A percentile compares a stretch with the other conserved stretches of the same genome.
Evolutionary conservation across 2,113 vertebrate species (phyloP).

Genomic region (Brienomyrus brachyistius): DNA sequence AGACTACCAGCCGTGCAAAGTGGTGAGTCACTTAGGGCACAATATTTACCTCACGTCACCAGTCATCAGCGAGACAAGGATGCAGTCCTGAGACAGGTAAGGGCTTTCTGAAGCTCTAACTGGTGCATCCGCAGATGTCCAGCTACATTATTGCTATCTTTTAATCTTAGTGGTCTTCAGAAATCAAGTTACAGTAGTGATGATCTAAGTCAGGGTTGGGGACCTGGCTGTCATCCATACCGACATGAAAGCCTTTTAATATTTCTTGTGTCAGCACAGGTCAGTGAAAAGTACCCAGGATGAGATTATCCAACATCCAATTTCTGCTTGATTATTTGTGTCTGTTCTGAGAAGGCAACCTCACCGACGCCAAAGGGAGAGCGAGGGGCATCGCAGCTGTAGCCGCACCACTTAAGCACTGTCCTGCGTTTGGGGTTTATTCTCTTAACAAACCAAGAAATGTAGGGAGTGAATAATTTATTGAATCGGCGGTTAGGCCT

Average conservation of each 20-base stretch:
- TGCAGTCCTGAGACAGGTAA: neutral
- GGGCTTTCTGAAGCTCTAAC: neutral
- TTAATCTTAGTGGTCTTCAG: neutral
- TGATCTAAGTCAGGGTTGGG: neutral
- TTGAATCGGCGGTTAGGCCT: slow-evolving; percentile 25
- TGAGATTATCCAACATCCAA: slow-evolving; percentile 38
- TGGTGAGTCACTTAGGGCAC: neutral
- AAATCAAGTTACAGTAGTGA: neutral
- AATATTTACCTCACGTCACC: neutral
- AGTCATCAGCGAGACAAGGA: neutral
- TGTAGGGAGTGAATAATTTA: slow-evolving; percentile 47
- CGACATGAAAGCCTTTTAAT: neutral
- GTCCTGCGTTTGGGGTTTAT: slow-evolving; percentile 27
- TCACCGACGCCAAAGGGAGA: slow-evolving; percentile 4
- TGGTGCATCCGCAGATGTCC: neutral
- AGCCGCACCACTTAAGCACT: slow-evolving; percentile 33
- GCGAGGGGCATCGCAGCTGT: slow-evolving; percentile 38
- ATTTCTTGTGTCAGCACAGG: neutral
- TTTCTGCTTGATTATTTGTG: slow-evolving; percentile 39
- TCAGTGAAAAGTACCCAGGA: slow-evolving; percentile 32
- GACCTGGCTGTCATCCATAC: slow-evolving; percentile 3
- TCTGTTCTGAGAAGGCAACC: slow-evolving; percentile 46
- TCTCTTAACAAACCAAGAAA: slow-evolving; percentile 41
- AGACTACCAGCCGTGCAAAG: neutral
- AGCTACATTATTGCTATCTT: neutral